Evolutionary conservation across 2,113 vertebrate genomes (phyloP).

Genomic region (Amphilophus citrinellus): DNA sequence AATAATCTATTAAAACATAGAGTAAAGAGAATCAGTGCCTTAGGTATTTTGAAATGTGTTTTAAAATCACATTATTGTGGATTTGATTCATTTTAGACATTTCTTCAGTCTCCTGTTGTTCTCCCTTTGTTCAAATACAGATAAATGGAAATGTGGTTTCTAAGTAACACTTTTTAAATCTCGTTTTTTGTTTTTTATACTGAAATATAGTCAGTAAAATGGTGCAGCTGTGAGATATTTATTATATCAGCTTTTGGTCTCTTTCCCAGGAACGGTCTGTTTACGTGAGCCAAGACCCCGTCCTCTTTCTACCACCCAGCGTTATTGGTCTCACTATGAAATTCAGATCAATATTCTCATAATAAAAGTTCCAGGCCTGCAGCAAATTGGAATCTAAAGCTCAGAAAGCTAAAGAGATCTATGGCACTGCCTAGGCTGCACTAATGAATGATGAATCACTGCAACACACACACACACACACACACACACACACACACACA

Average conservation of each 20-base stretch:
- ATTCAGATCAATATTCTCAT: conserved; percentile 75
- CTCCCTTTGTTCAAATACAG: background rate
- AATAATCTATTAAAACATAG: background rate
- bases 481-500: no score
- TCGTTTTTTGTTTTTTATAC: fast-evolving
- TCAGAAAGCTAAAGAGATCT: conserved; percentile 52
- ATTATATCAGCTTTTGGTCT: conserved; percentile 43
- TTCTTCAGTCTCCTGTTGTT: background rate
- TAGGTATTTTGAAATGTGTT: background rate
- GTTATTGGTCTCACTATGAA: conserved; percentile 62
- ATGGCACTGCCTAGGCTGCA: conserved; percentile 37
- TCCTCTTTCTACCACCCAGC: conserved; percentile 51
- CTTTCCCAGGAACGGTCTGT: conserved; percentile 39
- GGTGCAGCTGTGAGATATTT: conserved; percentile 46
- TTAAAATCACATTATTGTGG: background rate
- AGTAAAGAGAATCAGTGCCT: background rate
- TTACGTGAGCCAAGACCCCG: conserved; percentile 45
- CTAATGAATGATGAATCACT: conserved; percentile 70
- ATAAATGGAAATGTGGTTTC: background rate
- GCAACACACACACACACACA: conserved; percentile 19
- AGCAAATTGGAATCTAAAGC: conserved; percentile 70
- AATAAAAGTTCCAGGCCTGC: conserved; percentile 68
- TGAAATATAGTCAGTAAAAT: conserved; percentile 7
- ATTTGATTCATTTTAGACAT: background rate
- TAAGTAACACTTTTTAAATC: background rate